Conservation (phyloP, 2,113 vertebrate genomes). For the Hemichromis elongatus region DNA sequence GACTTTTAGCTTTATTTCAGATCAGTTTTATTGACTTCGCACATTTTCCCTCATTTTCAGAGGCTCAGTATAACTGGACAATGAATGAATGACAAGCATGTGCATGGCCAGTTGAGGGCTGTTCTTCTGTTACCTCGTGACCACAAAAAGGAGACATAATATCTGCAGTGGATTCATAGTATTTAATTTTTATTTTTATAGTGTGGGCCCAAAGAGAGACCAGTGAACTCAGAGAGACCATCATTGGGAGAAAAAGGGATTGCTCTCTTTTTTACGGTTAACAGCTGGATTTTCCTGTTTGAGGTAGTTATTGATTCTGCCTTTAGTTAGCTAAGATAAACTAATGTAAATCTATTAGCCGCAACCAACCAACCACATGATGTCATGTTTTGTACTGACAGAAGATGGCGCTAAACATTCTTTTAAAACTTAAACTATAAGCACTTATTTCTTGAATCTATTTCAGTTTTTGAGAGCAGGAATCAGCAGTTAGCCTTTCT, state of each 20-base stretch:
- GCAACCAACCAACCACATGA: not conserved
- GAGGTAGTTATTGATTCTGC: not conserved
- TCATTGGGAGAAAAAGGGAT: not conserved
- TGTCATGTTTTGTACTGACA: not conserved
- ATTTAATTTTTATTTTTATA: not conserved
- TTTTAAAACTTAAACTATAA: not conserved
- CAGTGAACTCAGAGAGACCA: not conserved
- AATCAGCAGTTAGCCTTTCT: not conserved
- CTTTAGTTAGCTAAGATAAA: not conserved
- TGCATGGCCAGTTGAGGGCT: too few species aligned
- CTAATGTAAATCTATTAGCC: not conserved
- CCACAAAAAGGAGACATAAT: not conserved
- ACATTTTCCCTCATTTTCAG: too few species aligned
- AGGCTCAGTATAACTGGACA: too few species aligned
- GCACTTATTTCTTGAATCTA: not conserved
- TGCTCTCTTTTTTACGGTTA: fast-evolving
- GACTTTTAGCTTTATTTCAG: too few species aligned
- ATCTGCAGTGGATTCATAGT: not conserved
- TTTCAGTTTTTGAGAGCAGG: not conserved
- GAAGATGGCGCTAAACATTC: not conserved
- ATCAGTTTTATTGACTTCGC: too few species aligned
- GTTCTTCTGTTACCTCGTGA: not conserved
- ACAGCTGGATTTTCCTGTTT: not conserved
- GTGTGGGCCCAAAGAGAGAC: not conserved
- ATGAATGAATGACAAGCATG: too few species aligned